Percentiles rank a stretch among this genome's conserved stretches.
These are phyloP conservation scores for Acanthis flammea DNA, from an alignment of 2,797 vertebrate genomes.

Conservation along the genomic window DNA sequence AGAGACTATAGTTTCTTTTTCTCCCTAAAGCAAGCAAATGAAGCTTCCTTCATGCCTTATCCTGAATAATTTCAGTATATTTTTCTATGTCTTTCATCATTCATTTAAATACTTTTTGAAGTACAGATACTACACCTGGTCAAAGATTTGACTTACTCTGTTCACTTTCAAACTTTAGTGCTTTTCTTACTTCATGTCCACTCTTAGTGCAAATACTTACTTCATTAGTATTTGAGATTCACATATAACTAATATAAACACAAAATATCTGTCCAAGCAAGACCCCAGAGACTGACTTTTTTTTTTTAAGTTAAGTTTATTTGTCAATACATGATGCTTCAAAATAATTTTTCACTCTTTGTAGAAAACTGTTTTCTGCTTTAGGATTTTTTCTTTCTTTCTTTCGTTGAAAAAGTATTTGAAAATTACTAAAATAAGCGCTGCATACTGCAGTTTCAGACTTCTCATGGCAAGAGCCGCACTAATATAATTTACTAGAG, in stretches of 20 bases:
- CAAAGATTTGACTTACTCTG: background rate
- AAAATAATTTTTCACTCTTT: background rate
- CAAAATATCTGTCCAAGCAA: background rate
- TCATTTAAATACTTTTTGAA: background rate
- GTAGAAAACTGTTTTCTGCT: background rate
- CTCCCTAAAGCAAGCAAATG: background rate
- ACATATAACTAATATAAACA: background rate
- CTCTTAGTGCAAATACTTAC: background rate
- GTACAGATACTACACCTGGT: background rate
- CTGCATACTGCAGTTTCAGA: background rate
- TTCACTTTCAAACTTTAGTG: background rate
- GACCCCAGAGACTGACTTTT: background rate
- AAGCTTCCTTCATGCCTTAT: background rate
- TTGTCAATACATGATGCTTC: background rate
- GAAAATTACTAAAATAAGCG: slow-evolving; percentile 7
- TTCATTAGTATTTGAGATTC: background rate
- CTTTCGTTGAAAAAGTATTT: background rate
- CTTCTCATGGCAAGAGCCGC: background rate
- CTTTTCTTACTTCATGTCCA: background rate
- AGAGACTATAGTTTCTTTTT: background rate
- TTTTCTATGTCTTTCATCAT: background rate
- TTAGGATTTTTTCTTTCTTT: background rate
- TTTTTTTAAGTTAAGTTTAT: background rate
- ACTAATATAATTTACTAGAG: background rate
- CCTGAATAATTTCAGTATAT: background rate